phyloP scores from a whole-genome alignment of 1,140 invertebrate species.

The Eulimnadia texana region DNA sequence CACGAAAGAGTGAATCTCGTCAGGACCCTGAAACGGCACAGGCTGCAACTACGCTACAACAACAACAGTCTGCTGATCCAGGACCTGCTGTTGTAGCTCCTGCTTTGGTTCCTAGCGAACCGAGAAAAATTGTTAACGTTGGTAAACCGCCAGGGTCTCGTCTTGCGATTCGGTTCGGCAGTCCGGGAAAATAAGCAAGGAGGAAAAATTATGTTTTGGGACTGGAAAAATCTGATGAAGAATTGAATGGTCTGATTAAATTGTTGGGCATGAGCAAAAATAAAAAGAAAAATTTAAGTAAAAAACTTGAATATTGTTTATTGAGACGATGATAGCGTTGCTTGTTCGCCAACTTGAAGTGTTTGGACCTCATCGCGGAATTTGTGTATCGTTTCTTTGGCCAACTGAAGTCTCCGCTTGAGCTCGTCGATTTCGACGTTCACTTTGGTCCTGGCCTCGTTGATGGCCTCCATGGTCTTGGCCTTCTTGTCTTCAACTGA shows the following conservation, averaged over 20 bases:
- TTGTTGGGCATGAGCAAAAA: no score
- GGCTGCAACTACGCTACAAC: no score
- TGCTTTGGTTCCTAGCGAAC: no score
- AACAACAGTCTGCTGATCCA: background rate
- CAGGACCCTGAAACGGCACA: no score
- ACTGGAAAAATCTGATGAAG: no score
- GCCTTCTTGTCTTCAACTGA: slow-evolving; percentile 84
- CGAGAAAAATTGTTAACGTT: no score
- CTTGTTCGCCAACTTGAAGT: slow-evolving; percentile 4
- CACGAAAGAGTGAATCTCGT: background rate
- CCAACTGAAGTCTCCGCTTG: slow-evolving; percentile 74
- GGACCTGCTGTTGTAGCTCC: no score
- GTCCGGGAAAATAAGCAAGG: background rate
- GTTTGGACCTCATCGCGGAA: slow-evolving; percentile 61
- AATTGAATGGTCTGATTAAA: no score
- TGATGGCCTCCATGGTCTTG: slow-evolving; percentile 58
- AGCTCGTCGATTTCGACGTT: slow-evolving; percentile 65
- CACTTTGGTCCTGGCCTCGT: slow-evolving; percentile 68
- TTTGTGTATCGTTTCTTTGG: slow-evolving; percentile 75
- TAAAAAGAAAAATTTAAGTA: no score
- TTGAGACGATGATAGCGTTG: background rate
- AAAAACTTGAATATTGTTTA: background rate
- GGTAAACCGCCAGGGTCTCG: background rate
- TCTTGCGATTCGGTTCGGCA: background rate
- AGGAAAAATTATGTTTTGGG: background rate